Evolutionary conservation across 1,140 invertebrate genomes (phyloP).

Genomic region (Neodiprion pinetum): DNA sequence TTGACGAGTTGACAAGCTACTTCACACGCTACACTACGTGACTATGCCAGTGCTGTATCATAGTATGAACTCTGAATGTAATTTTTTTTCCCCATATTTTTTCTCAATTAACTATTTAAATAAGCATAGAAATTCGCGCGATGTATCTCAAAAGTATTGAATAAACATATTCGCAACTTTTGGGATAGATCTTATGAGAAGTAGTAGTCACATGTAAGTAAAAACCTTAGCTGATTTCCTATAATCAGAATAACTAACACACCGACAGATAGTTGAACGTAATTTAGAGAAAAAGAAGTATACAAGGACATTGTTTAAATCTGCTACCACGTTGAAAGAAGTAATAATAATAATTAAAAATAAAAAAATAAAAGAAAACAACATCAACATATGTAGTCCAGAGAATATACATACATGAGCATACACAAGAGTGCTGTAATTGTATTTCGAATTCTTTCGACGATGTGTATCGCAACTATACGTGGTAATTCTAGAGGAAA

Average conservation of each 20-base stretch:
- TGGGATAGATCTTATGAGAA: constrained; percentile 18
- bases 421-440: neutral
- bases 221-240: constrained; percentile 16
- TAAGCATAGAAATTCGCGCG: constrained; percentile 26
- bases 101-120: constrained; percentile 48
- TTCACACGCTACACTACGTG: constrained; percentile 31
- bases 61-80: constrained; percentile 54
- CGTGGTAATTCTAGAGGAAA: neutral
- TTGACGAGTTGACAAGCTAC: neutral
- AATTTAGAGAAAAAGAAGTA: constrained; percentile 10
- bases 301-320: neutral
- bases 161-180: constrained; percentile 2
- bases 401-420: constrained; percentile 2
- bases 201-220: constrained; percentile 16
- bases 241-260: constrained; percentile 14
- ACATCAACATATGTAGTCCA: constrained; percentile 8
- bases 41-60: constrained; percentile 57
- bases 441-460: neutral
- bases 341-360: neutral
- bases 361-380: neutral
- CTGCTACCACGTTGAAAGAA: neutral
- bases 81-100: constrained; percentile 35
- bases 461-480: neutral
- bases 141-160: constrained; percentile 19
- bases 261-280: constrained; percentile 7